Conservation (phyloP, 1,140 invertebrate genomes). For the Drosophila tani region DNA sequence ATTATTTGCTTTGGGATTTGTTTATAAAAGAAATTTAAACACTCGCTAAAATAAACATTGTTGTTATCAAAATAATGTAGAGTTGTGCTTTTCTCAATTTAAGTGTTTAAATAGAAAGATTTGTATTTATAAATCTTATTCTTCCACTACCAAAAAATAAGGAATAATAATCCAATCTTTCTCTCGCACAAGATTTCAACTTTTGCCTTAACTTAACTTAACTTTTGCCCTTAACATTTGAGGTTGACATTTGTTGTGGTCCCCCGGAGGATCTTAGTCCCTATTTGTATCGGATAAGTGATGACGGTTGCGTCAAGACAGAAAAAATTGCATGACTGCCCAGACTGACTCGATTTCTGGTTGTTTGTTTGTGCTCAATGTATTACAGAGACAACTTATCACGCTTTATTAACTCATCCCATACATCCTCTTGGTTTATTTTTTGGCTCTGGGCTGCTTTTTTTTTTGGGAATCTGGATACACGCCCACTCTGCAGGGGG, state of each 20-base stretch:
- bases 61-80: too few species aligned
- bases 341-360: conserved; percentile 19
- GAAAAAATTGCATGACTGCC: conserved; percentile 8
- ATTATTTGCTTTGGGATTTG: background rate
- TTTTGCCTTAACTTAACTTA: conserved; percentile 27
- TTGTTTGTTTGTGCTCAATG: conserved; percentile 56
- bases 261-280: conserved; percentile 17
- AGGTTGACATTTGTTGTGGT: conserved; percentile 15
- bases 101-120: background rate
- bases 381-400: conserved; percentile 65
- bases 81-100: background rate
- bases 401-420: conserved; percentile 58
- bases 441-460: conserved; percentile 19
- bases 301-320: conserved; percentile 35
- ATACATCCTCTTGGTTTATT: conserved; percentile 30
- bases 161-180: conserved; percentile 41
- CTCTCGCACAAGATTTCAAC: conserved; percentile 6
- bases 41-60: background rate
- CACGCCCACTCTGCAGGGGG: conserved; percentile 18
- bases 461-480: conserved; percentile 16
- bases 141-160: background rate
- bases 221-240: conserved; percentile 17
- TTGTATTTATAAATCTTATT: too few species aligned
- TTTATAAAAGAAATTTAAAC: background rate
- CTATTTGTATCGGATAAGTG: conserved; percentile 45